These are phyloP conservation scores for Palloptera scutellata DNA, from an alignment of 2,888 invertebrate species.

Conservation along the genomic window DNA sequence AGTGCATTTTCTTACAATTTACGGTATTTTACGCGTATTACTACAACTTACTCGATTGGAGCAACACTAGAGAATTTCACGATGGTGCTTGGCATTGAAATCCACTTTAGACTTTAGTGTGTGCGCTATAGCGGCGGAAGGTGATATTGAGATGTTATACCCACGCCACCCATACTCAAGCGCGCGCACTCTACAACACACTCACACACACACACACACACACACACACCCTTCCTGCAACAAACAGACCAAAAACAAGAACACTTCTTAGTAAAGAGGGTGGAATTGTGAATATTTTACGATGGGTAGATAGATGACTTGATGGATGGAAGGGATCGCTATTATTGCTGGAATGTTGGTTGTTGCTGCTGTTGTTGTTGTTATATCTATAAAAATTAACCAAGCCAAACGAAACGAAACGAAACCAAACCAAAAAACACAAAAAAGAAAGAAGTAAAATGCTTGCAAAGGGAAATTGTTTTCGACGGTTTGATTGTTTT, in stretches of 20 bases:
- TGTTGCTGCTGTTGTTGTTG: background rate
- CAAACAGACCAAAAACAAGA: background rate
- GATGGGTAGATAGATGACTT: slow-evolving; percentile 34
- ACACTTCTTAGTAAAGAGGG: background rate
- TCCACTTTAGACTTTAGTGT: too few relatives aligned
- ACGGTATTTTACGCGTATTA: too few relatives aligned
- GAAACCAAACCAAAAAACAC: background rate
- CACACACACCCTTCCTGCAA: background rate
- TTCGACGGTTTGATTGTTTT: slow-evolving; percentile 30
- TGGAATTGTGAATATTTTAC: background rate
- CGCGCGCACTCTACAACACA: background rate
- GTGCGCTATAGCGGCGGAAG: background rate
- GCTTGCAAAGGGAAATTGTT: slow-evolving; percentile 22
- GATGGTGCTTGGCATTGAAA: slow-evolving; percentile 1
- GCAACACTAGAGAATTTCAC: too few relatives aligned
- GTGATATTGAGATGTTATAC: background rate
- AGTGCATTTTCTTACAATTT: too few relatives aligned
- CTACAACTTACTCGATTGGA: too few relatives aligned
- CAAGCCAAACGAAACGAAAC: slow-evolving; percentile 3
- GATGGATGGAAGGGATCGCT: slow-evolving; percentile 11
- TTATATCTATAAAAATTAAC: slow-evolving; percentile 5
- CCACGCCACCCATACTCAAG: background rate
- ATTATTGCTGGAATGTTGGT: background rate
- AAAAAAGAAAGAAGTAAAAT: background rate
- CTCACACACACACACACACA: background rate